Percentiles rank a stretch among this genome's conserved stretches.
Conservation (phyloP, 2,797 vertebrate genomes). For the Manis javanica region DNA sequence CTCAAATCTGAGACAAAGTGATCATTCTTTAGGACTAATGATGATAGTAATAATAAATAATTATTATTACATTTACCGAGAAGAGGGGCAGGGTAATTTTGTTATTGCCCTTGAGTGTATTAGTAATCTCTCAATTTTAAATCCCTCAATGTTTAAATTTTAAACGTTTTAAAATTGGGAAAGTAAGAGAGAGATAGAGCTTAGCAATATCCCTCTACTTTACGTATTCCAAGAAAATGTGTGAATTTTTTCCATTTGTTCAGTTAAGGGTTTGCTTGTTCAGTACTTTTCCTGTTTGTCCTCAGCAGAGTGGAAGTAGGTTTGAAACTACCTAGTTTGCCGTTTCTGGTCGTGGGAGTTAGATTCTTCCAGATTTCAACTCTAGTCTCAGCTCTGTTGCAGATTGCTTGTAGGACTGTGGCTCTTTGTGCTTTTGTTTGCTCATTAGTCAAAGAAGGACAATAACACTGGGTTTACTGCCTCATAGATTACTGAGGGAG, state of each 20-base stretch:
- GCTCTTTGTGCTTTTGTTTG: background rate
- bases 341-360: accelerated
- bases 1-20: background rate
- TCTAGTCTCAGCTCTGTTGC: background rate
- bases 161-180: background rate
- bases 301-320: background rate
- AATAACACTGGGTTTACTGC: background rate
- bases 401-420: background rate
- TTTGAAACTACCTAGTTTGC: background rate
- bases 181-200: background rate
- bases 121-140: background rate
- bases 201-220: background rate
- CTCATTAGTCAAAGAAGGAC: background rate
- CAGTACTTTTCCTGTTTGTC: background rate
- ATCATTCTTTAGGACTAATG: background rate
- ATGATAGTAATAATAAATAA: background rate
- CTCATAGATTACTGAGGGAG: background rate
- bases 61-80: background rate
- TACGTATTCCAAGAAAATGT: background rate
- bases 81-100: background rate
- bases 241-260: background rate
- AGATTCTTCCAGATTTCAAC: background rate
- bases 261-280: background rate
- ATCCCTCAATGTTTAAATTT: too few relatives aligned
- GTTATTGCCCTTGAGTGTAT: background rate